Conservation (phyloP, 2,113 vertebrate species). For the Rafetus swinhoei region DNA sequence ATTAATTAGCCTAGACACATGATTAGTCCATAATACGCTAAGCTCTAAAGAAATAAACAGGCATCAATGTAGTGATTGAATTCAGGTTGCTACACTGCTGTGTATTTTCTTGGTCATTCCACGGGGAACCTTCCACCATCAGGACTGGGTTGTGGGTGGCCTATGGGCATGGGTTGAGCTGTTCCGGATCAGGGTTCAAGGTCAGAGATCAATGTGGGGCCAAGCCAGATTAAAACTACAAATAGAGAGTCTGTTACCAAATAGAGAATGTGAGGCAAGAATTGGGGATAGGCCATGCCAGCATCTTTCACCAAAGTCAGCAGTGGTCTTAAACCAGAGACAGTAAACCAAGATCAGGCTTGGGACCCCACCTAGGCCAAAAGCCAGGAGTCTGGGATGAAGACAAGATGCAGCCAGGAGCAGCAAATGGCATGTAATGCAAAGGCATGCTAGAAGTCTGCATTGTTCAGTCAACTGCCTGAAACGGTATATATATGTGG, state of each 20-base stretch:
- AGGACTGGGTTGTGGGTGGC: background rate
- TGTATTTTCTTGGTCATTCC: background rate
- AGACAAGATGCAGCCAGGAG: background rate
- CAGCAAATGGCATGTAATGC: background rate
- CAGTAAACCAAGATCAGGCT: background rate
- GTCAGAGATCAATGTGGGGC: background rate
- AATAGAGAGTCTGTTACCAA: background rate
- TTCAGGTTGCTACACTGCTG: background rate
- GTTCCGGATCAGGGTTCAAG: background rate
- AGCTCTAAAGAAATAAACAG: background rate
- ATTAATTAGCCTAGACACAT: conserved; percentile 18
- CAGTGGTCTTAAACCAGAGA: background rate
- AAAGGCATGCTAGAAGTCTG: background rate
- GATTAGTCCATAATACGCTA: background rate
- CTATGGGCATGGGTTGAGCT: background rate
- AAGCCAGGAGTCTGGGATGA: background rate
- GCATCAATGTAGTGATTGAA: accelerated
- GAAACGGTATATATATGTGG: background rate
- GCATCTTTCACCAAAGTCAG: background rate
- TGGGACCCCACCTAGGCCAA: background rate
- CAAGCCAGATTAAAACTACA: background rate
- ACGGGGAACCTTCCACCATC: background rate
- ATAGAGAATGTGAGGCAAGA: background rate
- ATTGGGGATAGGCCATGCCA: background rate
- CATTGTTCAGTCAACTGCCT: background rate